Evolutionary conservation across 2,888 invertebrate species (phyloP), one percentile per base, ranked within the genome.

Genomic region (Cryptophagus acutangulus): DNA sequence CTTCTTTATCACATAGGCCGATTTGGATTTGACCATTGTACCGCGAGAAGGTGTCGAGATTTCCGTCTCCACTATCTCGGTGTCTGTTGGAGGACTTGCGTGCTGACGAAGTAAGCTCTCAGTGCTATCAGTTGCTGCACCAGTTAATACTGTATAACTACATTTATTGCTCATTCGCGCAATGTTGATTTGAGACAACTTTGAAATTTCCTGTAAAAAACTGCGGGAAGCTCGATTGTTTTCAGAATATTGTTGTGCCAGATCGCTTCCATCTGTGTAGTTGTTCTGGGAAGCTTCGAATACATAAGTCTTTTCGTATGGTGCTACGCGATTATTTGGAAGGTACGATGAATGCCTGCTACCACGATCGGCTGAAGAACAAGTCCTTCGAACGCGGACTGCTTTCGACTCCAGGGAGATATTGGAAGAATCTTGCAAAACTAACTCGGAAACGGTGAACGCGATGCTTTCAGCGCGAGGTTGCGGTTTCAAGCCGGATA

Each of bases 391-490:
- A 13, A 63, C 57, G 39, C 62, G 56, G 4, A 57, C 53, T 8
- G 62, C 44, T 42, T 54, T 61, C 9, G 52, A 49, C 47, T 58
- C 64, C 33, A 56, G 39, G 9, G 55, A 57, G 13, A 45, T 41
- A 31, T 49, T 57, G 33, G 53, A 51, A 6, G 62, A 57, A n/a
- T 62, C 59, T 41, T 62, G 65, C 12, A 78, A 67, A 26, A 75
- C 66, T 25, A 71, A 51, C 51, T 77, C 78, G 30, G 80, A 77
- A 12, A 84, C 75, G 2, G 82, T 76, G 43, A 84, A 71, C 10
- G 80, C 81, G 38, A 82, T 75, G 57, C 79, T 74, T 67, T 84
- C 84, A 16, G 83, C 79, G 47, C 83, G 76, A 1, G 83, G 78
- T 17, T 81, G 79, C 0, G 86, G 85, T 57, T 78, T 75, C 30